Conservation (phyloP, 2,113 vertebrate species). For the Lates calcarifer region DNA sequence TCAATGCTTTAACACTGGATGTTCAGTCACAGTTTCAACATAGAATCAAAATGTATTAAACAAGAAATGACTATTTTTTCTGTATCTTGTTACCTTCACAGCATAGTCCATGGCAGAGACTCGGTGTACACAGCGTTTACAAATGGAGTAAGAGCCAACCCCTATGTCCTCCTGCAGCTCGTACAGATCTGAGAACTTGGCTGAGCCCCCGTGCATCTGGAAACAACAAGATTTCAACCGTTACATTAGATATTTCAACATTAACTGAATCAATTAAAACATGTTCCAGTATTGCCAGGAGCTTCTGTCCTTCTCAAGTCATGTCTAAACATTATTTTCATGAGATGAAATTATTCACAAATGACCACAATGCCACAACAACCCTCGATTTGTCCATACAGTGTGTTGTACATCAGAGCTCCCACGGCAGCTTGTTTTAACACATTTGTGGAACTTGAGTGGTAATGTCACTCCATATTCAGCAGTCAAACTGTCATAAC, state of each 20-base stretch:
- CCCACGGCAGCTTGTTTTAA: background rate
- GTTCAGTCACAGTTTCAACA: background rate
- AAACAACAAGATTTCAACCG: constrained; percentile 1
- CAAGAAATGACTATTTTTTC: background rate
- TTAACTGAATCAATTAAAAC: background rate
- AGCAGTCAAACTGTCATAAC: background rate
- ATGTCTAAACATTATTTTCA: background rate
- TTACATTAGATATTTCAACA: background rate
- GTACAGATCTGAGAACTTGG: constrained; percentile 93
- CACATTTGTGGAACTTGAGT: background rate
- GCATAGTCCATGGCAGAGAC: constrained; percentile 94
- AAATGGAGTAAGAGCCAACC: constrained; percentile 96
- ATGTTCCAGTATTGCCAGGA: background rate
- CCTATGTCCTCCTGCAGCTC: constrained; percentile 98
- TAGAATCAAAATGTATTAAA: background rate
- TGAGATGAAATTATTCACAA: background rate
- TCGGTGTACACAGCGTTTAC: constrained; percentile 94
- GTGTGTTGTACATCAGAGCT: background rate
- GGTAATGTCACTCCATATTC: background rate
- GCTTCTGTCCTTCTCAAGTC: background rate
- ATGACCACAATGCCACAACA: background rate
- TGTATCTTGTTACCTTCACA: constrained; percentile 89
- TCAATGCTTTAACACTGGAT: background rate
- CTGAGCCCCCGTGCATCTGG: constrained; percentile 90
- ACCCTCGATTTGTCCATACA: background rate